These are phyloP conservation scores for Cheirogaleus medius DNA, from an alignment of 2,113 vertebrate species.

Conservation along the genomic window DNA sequence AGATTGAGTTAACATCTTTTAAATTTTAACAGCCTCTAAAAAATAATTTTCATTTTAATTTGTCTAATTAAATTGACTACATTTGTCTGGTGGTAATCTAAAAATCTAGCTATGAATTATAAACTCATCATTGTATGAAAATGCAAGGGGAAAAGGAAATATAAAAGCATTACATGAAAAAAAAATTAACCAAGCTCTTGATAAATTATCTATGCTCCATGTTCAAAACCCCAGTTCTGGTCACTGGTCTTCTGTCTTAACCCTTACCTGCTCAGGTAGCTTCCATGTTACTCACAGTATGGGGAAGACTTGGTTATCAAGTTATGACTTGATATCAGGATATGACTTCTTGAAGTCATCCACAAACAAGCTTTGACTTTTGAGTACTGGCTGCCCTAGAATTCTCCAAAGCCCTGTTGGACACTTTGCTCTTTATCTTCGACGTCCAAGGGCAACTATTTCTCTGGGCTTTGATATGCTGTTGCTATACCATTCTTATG, in stretches of 20 bases:
- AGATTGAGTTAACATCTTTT: slow-evolving; percentile 36
- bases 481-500: neutral
- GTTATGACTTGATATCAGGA: too few species aligned
- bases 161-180: neutral
- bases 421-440: neutral
- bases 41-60: slow-evolving; percentile 61
- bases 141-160: neutral
- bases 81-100: slow-evolving; percentile 32
- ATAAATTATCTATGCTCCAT: neutral
- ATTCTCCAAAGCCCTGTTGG: neutral
- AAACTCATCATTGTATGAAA: slow-evolving; percentile 4
- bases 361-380: neutral
- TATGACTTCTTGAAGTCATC: neutral
- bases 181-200: neutral
- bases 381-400: neutral
- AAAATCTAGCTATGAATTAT: slow-evolving; percentile 43
- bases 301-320: neutral
- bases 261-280: neutral
- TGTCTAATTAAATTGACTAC: slow-evolving; percentile 48
- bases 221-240: neutral
- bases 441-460: neutral
- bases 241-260: neutral
- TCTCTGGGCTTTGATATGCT: neutral
- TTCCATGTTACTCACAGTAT: neutral
- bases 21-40: slow-evolving; percentile 48